A percentile compares a stretch with the other conserved stretches of the same genome.
phyloP scores from a whole-genome alignment of 2,113 vertebrate species.

The Syngnathus typhle region DNA sequence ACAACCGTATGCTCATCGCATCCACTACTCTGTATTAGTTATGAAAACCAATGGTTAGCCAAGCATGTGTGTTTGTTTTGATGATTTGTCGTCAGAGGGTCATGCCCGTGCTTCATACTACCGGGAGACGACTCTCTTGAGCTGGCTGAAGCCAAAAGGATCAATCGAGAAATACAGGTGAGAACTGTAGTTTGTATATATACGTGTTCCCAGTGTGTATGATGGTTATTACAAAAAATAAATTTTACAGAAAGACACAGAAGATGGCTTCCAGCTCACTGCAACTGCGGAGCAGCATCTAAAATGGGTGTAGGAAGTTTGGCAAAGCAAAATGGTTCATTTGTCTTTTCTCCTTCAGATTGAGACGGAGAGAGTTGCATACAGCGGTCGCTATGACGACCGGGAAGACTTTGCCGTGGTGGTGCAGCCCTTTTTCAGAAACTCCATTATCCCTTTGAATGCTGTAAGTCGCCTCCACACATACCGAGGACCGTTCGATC shows the following conservation, averaged over 20 bases:
- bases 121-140: slow-evolving; percentile 70
- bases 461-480: slow-evolving; percentile 61
- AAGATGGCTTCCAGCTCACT: no score
- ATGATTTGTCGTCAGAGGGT: slow-evolving; percentile 56
- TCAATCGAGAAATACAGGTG: slow-evolving; percentile 80
- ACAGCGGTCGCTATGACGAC: slow-evolving; percentile 60
- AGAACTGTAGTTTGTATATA: not conserved
- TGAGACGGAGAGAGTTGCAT: slow-evolving; percentile 62
- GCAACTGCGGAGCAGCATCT: not conserved
- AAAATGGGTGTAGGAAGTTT: not conserved
- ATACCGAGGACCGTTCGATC: not conserved
- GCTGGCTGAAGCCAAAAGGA: slow-evolving; percentile 72
- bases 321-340: not conserved
- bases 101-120: slow-evolving; percentile 77
- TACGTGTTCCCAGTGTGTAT: not conserved
- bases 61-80: not conserved
- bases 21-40: not conserved
- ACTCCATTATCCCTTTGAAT: slow-evolving; percentile 71
- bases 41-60: not conserved
- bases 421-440: slow-evolving; percentile 81
- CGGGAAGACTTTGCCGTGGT: slow-evolving; percentile 80
- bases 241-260: no score
- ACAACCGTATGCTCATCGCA: slow-evolving; percentile 65
- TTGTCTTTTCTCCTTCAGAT: slow-evolving; percentile 38
- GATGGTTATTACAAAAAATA: no score